Evolutionary conservation across 2,797 vertebrate species (phyloP).

Genomic region (Takifugu rubripes): DNA sequence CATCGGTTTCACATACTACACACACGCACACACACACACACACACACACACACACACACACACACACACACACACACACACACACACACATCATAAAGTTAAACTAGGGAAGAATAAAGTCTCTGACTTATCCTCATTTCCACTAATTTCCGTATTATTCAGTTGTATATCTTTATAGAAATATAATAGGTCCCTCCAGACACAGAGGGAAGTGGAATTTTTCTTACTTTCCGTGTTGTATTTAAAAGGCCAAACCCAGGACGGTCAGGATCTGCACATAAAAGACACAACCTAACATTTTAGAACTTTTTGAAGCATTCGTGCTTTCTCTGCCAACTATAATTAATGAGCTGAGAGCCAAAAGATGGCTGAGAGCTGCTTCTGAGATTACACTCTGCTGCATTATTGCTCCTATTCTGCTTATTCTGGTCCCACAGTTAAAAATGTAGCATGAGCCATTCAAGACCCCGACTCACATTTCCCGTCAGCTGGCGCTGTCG

Average conservation of each 20-base stretch:
- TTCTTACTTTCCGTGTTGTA: conserved; percentile 89
- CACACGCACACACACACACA: conserved; percentile 7
- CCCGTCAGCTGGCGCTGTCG: too few species aligned
- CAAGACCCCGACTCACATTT: too few species aligned
- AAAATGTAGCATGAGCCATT: too few species aligned
- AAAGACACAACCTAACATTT: conserved; percentile 18
- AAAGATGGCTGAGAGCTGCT: too few species aligned
- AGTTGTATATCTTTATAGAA: not conserved
- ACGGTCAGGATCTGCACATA: conserved; percentile 70
- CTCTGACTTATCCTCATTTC: not conserved
- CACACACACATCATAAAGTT: not conserved
- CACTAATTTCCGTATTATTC: not conserved
- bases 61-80: conserved; percentile 6
- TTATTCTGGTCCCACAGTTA: too few species aligned
- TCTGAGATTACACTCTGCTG: too few species aligned
- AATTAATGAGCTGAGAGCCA: not conserved
- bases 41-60: conserved; percentile 8
- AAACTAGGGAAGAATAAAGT: not conserved
- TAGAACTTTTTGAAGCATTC: not conserved
- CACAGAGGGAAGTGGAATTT: not conserved
- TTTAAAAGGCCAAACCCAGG: conserved; percentile 86
- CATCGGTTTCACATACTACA: conserved; percentile 90
- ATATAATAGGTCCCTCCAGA: not conserved
- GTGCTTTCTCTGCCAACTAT: not conserved
- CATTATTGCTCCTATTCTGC: too few species aligned